phyloP scores from a whole-genome alignment of 2,888 invertebrate species.

The Shargacucullia verbasci region DNA sequence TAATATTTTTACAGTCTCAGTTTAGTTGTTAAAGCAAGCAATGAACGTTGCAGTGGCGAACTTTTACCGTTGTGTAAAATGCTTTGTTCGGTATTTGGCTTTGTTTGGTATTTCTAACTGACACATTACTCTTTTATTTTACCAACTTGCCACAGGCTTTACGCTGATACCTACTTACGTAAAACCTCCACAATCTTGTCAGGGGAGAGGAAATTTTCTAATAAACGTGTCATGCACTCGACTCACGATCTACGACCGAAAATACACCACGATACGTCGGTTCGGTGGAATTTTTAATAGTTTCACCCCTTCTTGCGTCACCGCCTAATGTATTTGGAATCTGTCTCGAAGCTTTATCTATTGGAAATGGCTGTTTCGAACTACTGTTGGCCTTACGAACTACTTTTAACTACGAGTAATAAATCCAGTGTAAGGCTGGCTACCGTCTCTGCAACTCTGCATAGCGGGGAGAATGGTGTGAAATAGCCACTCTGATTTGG shows the following conservation, averaged over 20 bases:
- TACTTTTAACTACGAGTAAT: constrained; percentile 87
- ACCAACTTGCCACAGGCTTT: constrained; percentile 36
- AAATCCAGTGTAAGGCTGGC: constrained; percentile 82
- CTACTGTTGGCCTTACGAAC: constrained; percentile 83
- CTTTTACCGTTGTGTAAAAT: no score
- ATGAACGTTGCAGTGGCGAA: no score
- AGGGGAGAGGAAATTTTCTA: constrained; percentile 69
- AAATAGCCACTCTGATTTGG: constrained; percentile 54
- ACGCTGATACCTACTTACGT: constrained; percentile 50
- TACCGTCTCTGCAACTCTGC: constrained; percentile 77
- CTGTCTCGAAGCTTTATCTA: constrained; percentile 86
- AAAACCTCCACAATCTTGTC: constrained; percentile 52
- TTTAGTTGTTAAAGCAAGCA: no score
- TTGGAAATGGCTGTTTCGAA: constrained; percentile 87
- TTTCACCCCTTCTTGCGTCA: constrained; percentile 74
- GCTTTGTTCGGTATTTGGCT: no score
- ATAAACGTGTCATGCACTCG: constrained; percentile 81
- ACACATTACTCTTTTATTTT: constrained; percentile 32
- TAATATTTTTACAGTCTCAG: no score
- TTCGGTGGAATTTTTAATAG: constrained; percentile 86
- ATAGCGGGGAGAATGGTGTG: constrained; percentile 70
- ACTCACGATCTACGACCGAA: constrained; percentile 64
- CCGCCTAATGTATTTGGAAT: constrained; percentile 87
- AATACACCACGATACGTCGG: constrained; percentile 69
- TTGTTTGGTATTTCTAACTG: constrained; percentile 14